Evolutionary conservation across 2,797 vertebrate genomes (phyloP).

Genomic region (Lepus townsendii): DNA sequence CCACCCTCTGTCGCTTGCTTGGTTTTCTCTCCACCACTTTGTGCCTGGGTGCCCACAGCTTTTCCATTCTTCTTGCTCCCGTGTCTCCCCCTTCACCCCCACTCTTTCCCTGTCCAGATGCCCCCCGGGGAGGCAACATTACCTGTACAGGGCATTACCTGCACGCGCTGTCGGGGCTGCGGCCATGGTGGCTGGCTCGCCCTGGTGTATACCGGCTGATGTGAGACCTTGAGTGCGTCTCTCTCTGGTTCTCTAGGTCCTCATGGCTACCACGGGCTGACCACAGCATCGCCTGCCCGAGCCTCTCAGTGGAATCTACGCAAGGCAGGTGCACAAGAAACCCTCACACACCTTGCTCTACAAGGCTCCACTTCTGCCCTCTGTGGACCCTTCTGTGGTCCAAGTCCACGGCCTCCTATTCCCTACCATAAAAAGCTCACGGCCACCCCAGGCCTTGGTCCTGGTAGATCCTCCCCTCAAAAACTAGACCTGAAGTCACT

Average conservation of each 20-base stretch:
- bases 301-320: no score
- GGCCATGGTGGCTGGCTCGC: not conserved
- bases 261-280: not conserved
- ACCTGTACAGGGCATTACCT: not conserved
- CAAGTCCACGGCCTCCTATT: not conserved
- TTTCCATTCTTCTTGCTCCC: not conserved
- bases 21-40: not conserved
- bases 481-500: no score
- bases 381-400: no score
- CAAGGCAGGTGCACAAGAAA: no score
- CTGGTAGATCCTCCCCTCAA: not conserved
- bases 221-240: no score
- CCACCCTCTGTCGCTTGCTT: not conserved
- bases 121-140: not conserved
- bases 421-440: not conserved
- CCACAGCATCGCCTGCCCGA: no score
- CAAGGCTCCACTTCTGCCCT: fast-evolving
- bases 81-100: no score
- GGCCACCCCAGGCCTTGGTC: not conserved
- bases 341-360: not conserved
- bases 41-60: not conserved
- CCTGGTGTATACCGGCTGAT: not conserved
- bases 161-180: no score
- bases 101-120: no score
- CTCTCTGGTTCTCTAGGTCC: not conserved